These are phyloP conservation scores for Sus cebifrons DNA, from an alignment of 2,797 vertebrate species.

Conservation along the genomic window DNA sequence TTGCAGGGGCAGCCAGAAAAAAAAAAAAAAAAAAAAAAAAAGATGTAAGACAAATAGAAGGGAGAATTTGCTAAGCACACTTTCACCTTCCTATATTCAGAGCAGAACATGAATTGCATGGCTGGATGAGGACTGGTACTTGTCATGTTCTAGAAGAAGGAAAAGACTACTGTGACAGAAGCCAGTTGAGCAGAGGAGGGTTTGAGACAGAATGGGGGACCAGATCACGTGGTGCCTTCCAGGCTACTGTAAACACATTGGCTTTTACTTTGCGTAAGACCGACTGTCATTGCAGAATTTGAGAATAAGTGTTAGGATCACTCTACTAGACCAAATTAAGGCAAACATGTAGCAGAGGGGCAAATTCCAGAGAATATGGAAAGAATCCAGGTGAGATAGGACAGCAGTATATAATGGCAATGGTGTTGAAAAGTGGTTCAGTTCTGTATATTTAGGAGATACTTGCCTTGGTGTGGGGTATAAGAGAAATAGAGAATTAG, in stretches of 20 bases:
- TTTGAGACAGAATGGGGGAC: neutral
- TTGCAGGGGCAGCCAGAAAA: too few species aligned
- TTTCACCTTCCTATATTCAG: neutral
- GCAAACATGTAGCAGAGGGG: neutral
- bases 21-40: too few species aligned
- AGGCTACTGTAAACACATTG: neutral
- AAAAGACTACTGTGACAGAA: neutral
- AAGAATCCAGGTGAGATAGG: neutral
- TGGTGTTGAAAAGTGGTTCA: neutral
- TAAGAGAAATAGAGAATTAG: neutral
- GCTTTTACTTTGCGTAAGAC: neutral
- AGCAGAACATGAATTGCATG: neutral
- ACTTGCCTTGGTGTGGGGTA: neutral
- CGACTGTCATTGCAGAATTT: neutral
- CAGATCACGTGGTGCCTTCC: neutral
- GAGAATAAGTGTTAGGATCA: neutral
- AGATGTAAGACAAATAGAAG: neutral
- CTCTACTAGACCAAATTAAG: neutral
- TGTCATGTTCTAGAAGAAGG: neutral
- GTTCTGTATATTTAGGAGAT: neutral
- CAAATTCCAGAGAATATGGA: neutral
- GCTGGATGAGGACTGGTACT: neutral
- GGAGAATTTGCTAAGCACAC: neutral
- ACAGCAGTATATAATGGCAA: neutral
- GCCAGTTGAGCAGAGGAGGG: accelerated